phyloP scores from a whole-genome alignment of 2,113 vertebrate genomes.

The Chaetura pelagica region DNA sequence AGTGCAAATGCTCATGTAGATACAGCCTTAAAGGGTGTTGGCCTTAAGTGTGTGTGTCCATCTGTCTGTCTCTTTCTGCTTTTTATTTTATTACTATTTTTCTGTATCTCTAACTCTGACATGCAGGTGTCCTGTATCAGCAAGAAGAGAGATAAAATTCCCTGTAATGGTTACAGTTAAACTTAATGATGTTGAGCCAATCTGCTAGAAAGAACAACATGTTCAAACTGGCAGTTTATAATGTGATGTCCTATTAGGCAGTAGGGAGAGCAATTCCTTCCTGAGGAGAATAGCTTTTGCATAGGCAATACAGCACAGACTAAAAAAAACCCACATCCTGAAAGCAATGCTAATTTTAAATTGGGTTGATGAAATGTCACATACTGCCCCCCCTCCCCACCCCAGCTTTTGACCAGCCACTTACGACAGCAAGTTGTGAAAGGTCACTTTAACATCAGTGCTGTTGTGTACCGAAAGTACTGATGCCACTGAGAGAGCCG shows the following conservation, averaged over 20 bases:
- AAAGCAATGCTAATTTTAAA: not conserved
- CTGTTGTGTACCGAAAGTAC: not conserved
- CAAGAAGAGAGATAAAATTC: not conserved
- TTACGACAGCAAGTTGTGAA: not conserved
- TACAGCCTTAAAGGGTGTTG: too few relatives aligned
- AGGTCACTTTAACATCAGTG: not conserved
- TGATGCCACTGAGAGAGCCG: fast-evolving
- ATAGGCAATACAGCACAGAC: not conserved
- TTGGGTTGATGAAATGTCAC: not conserved
- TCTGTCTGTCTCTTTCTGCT: not conserved
- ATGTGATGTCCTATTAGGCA: not conserved
- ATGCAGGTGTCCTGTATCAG: not conserved
- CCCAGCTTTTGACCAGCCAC: not conserved
- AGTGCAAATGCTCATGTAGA: not conserved
- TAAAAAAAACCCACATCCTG: not conserved
- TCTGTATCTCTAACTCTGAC: not conserved
- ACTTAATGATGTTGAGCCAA: not conserved
- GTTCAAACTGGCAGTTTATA: not conserved
- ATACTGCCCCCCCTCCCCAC: fast-evolving
- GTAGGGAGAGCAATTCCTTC: not conserved
- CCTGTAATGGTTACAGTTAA: not conserved
- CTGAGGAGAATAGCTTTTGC: not conserved
- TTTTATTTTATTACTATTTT: not conserved
- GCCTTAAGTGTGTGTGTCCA: too few relatives aligned
- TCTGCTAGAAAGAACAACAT: constrained; percentile 23